Evolutionary conservation across 2,888 invertebrate species (phyloP), one percentile per base, ranked within the genome.

Genomic region (Caenorhabditis sp.): DNA sequence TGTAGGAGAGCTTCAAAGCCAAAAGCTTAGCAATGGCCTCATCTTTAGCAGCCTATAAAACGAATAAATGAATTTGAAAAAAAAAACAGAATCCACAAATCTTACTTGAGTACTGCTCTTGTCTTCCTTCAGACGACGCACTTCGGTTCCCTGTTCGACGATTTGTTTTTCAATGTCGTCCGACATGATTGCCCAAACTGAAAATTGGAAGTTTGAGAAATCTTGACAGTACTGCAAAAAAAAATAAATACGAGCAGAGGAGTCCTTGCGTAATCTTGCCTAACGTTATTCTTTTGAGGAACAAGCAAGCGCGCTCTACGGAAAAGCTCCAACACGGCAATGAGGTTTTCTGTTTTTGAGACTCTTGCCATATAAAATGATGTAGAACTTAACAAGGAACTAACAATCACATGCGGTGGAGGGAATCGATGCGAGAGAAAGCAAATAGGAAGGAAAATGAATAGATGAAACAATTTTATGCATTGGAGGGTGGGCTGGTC

Each of bases 1-100:
- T 95, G 90, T 93, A 95, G 15, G 73, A 13, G 0, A 92, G 90
- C 90, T 95, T 95, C 1, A 95, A 89, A 9, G 91, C 91, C 22
- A 94, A 89, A 1, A 95, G 89, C 26, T 83, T 84, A 83, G 92
- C 91, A 0, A 93, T 92, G 81, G 91, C 92, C n/a, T 89, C 89
- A 22, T 92, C 92, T 39, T 93, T 84, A 11, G 72, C 90, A 6
- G 68, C 71, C 80, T 85, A 39, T 2, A 62, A 41, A n/a, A 39
- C 24, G 11, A 32, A 46, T 46, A 11, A 39, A 4, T 32, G 7
- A 13, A 63, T 46, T 20, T 27, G 7, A 17, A 48, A 37, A 17
- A n/a, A n/a, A n/a, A n/a, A n/a, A n/a, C n/a, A n/a, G n/a, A n/a
- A n/a, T n/a, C n/a, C n/a, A n/a, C 43, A 30, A 6, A 17, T 52